These are phyloP conservation scores for Lonchura striata DNA, from an alignment of 2,113 vertebrate genomes.

Conservation along the genomic window DNA sequence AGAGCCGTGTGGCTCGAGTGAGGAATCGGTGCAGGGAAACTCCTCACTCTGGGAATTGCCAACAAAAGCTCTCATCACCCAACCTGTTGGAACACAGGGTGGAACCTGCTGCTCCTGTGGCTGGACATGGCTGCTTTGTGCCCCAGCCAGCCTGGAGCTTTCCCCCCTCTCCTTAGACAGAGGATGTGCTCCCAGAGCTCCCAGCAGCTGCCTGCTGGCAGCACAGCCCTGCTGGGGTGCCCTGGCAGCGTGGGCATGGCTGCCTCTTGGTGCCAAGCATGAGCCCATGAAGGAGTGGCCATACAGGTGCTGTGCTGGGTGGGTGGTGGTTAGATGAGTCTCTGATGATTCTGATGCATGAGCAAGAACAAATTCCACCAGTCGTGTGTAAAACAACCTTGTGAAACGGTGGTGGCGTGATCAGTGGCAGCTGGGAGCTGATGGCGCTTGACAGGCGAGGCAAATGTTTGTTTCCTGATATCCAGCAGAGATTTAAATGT, in stretches of 20 bases:
- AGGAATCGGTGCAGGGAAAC: neutral
- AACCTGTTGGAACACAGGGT: fast-evolving
- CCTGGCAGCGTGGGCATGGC: neutral
- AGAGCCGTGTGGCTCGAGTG: neutral
- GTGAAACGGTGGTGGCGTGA: neutral
- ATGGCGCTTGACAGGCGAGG: neutral
- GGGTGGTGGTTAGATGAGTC: neutral
- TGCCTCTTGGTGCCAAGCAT: neutral
- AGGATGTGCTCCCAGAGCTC: neutral
- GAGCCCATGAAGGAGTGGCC: neutral
- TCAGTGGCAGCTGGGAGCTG: neutral
- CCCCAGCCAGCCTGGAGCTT: neutral
- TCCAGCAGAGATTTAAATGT: neutral
- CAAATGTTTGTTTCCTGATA: neutral
- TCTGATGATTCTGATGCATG: neutral
- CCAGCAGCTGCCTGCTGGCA: neutral
- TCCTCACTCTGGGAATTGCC: neutral
- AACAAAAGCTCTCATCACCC: neutral
- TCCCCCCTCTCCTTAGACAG: neutral
- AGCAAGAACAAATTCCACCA: neutral
- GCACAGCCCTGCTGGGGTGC: neutral
- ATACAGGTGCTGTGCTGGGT: neutral
- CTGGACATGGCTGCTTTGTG: neutral
- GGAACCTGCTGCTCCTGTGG: neutral
- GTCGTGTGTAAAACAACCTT: neutral